Base-by-base conservation (phyloP, 2,797 vertebrate species). In the Ataeniobius toweri region DNA sequence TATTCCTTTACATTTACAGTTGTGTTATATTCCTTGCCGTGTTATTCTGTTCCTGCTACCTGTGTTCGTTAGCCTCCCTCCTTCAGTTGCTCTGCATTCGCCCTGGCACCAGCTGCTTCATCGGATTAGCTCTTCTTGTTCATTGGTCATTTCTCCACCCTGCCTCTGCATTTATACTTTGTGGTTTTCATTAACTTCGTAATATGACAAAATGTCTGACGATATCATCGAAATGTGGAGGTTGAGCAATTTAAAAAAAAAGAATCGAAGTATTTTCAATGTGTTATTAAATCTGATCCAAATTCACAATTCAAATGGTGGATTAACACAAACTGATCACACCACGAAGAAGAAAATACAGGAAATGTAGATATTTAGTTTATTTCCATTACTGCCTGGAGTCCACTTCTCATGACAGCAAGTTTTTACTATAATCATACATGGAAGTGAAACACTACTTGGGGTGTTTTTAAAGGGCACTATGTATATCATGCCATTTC, bases 391-490 rank as follows among this genome's bases (percentile, higher is more conserved):
- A 68, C 65, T 68, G 44, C 39, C 65, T 44, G 65, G 10, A 13
- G 63, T 67, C 20, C 8, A 39, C 36, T 68, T 68, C 65, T 44
- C 65, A 68, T 5, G 39, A 9, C 31, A 65, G 31, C 22, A 68
- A 14, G 65, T 44, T 68, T 68, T 68, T 68, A 68, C 65, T 68
- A 68, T 68, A 24, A 44, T 13, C 22, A 68, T 41, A 24, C 9
- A 41, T 44, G 65, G 65, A 68, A 68, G 22, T 68, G 65, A 68
- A 68, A 68, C 7, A 65, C 16, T 65, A 39, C 39, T 65, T 65
- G 1, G 36, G 36, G 63, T 20, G 9, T 18, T 65, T 39, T 39
- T 39, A 65, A 65, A 65, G 39, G 65, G 10, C 39, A 68, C 20
- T 41, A n/a, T 24, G 22, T 68, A 68, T 24, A 44, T 68, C 65